Base-by-base conservation (phyloP, 2,113 vertebrate genomes). In the Polypterus bichir region DNA sequence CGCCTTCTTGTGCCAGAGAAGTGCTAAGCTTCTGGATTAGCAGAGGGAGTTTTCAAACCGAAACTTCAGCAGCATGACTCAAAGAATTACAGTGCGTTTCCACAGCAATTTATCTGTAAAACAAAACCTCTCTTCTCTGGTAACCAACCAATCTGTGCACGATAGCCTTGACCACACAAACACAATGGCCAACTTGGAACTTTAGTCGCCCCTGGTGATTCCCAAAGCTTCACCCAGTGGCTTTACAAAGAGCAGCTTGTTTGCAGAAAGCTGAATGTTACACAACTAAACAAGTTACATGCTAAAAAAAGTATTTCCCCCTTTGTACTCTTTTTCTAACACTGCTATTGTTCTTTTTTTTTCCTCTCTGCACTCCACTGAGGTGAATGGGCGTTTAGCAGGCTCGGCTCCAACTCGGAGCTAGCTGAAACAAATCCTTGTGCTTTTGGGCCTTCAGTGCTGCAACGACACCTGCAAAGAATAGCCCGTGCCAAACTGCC, bases 101-200 rank as follows among this genome's bases (percentile, higher is more conserved):
- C 27, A 27, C 27, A 27, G 27, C 27, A 27, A 27, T 27, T 27
- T 27, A 27, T 27, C 27, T 27, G 27, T 27, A 27, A 51, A 62
- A 47, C 4, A 62, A 49, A 7, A 54, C 45, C 46, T 51, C 60
- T 45, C 52, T 49, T 53, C 48, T 44, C 48, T 44, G 56, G 59
- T 10, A 49, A 66, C 58, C 55, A 66, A 47, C 10, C 59, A 55
- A 54, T 48, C 48, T 11, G 44, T 52, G 54, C 6, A 46, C 57
- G 62, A 53, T 59, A 46, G 61, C 59, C 47, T 59, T 49, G 59
- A 47, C 55, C 62, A 69, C 62, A 66, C 62, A 59, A 54, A 58
- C 49, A 60, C 68, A 69, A 64, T 48, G 49, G 27, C 27, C 27
- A 27, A 27, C 59, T 55, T 61, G 65, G 60, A 62, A 54, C 65